These are phyloP conservation scores for Piscicola geometra DNA, from an alignment of 2,888 invertebrate species.

Conservation along the genomic window DNA sequence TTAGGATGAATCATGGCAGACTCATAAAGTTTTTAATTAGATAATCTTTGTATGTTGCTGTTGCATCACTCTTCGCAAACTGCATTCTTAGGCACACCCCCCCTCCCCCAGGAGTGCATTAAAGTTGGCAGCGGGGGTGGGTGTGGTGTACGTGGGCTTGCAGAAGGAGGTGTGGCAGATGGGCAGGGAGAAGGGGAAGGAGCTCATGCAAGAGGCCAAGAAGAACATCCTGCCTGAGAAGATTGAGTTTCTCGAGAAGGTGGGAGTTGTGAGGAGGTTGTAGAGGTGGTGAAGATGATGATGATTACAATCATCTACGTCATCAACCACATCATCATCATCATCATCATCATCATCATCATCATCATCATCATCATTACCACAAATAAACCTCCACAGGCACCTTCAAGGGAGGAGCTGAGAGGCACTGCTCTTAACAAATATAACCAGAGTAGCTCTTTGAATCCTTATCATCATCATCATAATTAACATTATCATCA, in stretches of 20 bases:
- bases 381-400: not conserved
- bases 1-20: too few relatives aligned
- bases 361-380: not conserved
- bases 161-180: constrained; percentile 25
- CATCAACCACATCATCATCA: not conserved
- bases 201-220: constrained; percentile 16
- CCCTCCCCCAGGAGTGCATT: not conserved
- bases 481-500: too few relatives aligned
- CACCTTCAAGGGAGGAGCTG: not conserved
- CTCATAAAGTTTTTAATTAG: too few relatives aligned
- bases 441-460: not conserved
- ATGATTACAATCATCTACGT: too few relatives aligned
- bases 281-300: too few relatives aligned
- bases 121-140: constrained; percentile 9
- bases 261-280: too few relatives aligned
- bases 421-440: not conserved
- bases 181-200: constrained; percentile 3
- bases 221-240: constrained; percentile 27
- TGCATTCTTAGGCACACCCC: too few relatives aligned
- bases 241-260: constrained; percentile 21
- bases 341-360: not conserved
- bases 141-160: constrained; percentile 21
- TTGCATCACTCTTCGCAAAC: too few relatives aligned
- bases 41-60: too few relatives aligned
- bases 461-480: not conserved